Percentiles rank a stretch among this genome's conserved stretches.
phyloP scores from a whole-genome alignment of 2,113 vertebrate species.

The Pipa parva region DNA sequence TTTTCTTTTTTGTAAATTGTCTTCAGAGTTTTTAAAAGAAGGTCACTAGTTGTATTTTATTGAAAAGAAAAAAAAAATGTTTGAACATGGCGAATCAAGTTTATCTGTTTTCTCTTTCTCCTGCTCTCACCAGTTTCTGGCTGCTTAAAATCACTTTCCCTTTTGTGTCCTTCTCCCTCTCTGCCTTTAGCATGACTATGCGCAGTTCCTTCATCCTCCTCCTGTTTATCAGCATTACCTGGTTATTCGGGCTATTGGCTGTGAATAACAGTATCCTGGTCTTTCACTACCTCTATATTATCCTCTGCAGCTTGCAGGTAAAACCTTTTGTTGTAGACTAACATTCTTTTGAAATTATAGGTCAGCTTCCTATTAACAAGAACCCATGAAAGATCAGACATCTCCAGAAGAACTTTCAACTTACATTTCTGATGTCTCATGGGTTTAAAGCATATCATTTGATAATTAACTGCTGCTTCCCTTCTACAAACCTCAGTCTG shows the following conservation, averaged over 20 bases:
- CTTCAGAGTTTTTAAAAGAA: too few species aligned
- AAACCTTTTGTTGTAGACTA: constrained; percentile 11
- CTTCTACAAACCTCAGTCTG: too few species aligned
- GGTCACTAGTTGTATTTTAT: too few species aligned
- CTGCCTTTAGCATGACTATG: constrained; percentile 75
- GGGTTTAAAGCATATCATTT: too few species aligned
- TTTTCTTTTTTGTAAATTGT: too few species aligned
- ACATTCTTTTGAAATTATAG: too few species aligned
- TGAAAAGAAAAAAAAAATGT: too few species aligned
- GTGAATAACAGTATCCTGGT: constrained; percentile 97
- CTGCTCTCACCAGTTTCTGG: constrained; percentile 6
- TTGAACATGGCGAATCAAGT: not conserved
- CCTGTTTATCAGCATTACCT: constrained; percentile 88
- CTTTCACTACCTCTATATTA: constrained; percentile 95
- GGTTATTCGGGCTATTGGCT: constrained; percentile 96
- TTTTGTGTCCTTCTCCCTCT: constrained; percentile 52
- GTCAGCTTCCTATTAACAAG: too few species aligned
- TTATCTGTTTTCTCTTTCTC: constrained; percentile 25
- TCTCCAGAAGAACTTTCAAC: too few species aligned
- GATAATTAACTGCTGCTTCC: too few species aligned
- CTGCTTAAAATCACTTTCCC: constrained; percentile 25
- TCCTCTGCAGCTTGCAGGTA: constrained; percentile 94
- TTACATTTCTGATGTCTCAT: too few species aligned
- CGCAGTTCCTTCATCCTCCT: constrained; percentile 90
- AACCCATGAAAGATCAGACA: too few species aligned